Conservation (phyloP, 1,140 invertebrate species). For the Helicoverpa zea region DNA sequence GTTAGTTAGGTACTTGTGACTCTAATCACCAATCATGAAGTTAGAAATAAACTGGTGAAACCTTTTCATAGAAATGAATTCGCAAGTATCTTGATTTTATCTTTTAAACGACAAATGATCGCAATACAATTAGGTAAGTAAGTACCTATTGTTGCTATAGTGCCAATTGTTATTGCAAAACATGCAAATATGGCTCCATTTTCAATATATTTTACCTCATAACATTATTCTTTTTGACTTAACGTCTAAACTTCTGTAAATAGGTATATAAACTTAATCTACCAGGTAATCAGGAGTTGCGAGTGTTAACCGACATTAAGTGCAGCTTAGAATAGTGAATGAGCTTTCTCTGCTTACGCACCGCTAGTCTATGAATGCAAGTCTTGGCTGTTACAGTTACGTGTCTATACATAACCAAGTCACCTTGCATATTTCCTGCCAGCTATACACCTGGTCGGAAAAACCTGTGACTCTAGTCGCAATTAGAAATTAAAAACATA, state of each 20-base stretch:
- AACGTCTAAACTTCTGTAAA: no score
- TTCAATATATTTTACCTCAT: no score
- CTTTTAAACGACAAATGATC: neutral
- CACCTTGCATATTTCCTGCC: neutral
- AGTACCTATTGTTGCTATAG: no score
- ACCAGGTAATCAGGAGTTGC: neutral
- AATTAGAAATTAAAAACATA: neutral
- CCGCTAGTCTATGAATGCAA: conserved; percentile 19
- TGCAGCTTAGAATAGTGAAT: neutral
- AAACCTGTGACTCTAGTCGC: conserved; percentile 7
- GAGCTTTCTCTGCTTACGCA: conserved; percentile 33
- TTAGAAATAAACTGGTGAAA: neutral
- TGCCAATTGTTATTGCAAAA: no score
- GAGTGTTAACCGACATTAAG: conserved; percentile 10
- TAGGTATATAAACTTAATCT: neutral
- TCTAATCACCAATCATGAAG: neutral
- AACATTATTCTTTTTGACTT: no score
- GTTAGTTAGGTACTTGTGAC: neutral
- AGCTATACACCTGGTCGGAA: conserved; percentile 21
- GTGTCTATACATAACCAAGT: conserved; percentile 1
- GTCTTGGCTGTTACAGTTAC: conserved; percentile 21
- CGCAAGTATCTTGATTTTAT: neutral
- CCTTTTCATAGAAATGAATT: neutral
- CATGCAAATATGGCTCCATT: no score
- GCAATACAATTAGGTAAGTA: no score